Evolutionary conservation across 2,888 invertebrate species (phyloP), one percentile per base, ranked within the genome.

Genomic region (Rhagonycha lutea): DNA sequence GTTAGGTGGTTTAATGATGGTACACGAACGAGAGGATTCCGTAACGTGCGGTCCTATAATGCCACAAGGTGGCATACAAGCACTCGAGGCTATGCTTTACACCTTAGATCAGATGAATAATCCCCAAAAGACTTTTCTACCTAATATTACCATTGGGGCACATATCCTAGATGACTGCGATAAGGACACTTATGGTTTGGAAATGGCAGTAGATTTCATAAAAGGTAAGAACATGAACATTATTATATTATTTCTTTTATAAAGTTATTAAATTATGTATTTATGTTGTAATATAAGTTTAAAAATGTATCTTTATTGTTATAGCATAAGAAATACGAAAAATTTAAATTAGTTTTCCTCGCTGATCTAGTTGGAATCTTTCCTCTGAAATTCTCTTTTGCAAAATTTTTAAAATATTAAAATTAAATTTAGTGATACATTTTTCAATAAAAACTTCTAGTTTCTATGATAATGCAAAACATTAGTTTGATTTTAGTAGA

Each of bases 141-240:
- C 95, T 0, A 95, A 94, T 70, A 92, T 97, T 71, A 92, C 90
- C 5, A 88, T 98, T 11, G 97, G 97, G 61, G 96, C 96, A 10
- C 95, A 97, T 85, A 93, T 98, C 71, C 90, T 98, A 79, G 98
- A 98, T 85, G 98, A 98, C 88, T 98, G 98, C 87, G 98, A 98
- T 89, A 95, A 96, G 88, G 98, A 98, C 86, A 98, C 97, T 0
- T 97, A 97, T 84, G 98, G 98, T 0, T 89, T 98, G 80, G 97
- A 98, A 87, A 97, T 98, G 94, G 96, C 97, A 14, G 95, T 98
- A 14, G 97, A 98, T 88, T 98, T 98, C 87, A 98, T 98, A 79
- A 96, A 97, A 94, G 97, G 98, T 98, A 89, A 89, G 92, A 87
- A 23, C 12, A 70, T 24, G 5, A 8, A 24, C 24, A 24, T 63